Conservation (phyloP, 2,113 vertebrate genomes). For the Stegastes partitus region DNA sequence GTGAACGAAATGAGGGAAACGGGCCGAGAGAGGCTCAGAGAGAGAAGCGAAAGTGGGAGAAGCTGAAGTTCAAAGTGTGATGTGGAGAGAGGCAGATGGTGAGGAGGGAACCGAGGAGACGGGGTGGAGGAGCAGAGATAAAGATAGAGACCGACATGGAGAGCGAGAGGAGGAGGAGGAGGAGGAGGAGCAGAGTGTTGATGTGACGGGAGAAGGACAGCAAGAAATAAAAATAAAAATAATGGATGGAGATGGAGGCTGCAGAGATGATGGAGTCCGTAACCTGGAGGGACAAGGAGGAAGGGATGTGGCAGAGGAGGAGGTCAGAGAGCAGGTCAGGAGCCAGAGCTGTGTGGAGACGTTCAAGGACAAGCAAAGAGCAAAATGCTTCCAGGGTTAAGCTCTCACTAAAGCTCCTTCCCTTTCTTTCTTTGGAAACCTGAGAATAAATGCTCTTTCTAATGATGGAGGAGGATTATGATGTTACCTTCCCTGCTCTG, state of each 20-base stretch:
- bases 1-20: not conserved
- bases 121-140: not conserved
- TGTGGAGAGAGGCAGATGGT: constrained; percentile 17
- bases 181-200: not conserved
- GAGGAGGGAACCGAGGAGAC: constrained; percentile 20
- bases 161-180: constrained; percentile 4
- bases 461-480: not conserved
- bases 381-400: no score
- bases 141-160: constrained; percentile 28
- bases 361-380: not conserved
- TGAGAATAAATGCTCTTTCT: constrained; percentile 2
- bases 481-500: constrained; percentile 6
- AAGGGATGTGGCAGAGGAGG: not conserved
- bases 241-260: constrained; percentile 1
- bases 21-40: not conserved
- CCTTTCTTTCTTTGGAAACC: constrained; percentile 1
- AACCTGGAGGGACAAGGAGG: constrained; percentile 24
- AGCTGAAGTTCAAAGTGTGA: constrained; percentile 35
- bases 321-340: constrained; percentile 24
- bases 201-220: not conserved
- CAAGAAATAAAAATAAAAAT: constrained; percentile 15
- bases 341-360: constrained; percentile 6
- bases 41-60: not conserved
- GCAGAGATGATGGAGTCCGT: constrained; percentile 34
- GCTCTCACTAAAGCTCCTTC: no score